Evolutionary conservation across 2,888 invertebrate species (phyloP).

Genomic region (Priocnemis perturbator): DNA sequence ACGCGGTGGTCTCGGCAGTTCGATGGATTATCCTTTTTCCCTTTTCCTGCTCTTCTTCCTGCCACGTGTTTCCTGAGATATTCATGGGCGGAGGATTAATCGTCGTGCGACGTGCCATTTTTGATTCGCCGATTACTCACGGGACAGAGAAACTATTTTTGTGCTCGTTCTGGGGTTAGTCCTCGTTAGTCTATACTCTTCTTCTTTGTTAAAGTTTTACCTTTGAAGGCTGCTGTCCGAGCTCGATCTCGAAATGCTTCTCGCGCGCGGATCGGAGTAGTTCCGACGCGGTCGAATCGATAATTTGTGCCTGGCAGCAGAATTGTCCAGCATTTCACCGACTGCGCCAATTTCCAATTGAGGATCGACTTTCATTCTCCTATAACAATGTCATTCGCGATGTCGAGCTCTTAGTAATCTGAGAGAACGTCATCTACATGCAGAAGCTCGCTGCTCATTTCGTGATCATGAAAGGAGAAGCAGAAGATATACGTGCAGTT

Average conservation of each 20-base stretch:
- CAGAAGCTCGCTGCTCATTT: background rate
- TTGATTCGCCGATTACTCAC: too few relatives aligned
- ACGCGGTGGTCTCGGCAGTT: background rate
- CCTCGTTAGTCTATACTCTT: too few relatives aligned
- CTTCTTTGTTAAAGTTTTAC: slow-evolving; percentile 1
- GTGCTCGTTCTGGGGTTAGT: too few relatives aligned
- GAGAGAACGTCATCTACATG: background rate
- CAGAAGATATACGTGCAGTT: too few relatives aligned
- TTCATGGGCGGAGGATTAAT: background rate
- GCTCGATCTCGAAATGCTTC: slow-evolving; percentile 60
- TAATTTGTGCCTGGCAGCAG: slow-evolving; percentile 86
- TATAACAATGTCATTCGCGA: slow-evolving; percentile 53
- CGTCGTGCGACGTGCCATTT: too few relatives aligned
- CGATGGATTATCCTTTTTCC: slow-evolving; percentile 3
- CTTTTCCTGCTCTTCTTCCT: background rate
- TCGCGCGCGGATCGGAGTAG: slow-evolving; percentile 77
- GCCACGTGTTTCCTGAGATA: background rate
- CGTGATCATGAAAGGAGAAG: background rate
- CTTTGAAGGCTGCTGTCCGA: slow-evolving; percentile 55
- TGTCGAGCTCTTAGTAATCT: background rate
- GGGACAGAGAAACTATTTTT: too few relatives aligned
- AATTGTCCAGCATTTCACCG: slow-evolving; percentile 81
- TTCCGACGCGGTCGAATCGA: slow-evolving; percentile 84
- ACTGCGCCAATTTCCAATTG: slow-evolving; percentile 79
- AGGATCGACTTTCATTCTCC: slow-evolving; percentile 76